phyloP scores from a whole-genome alignment of 2,888 invertebrate species.

The Aphodius granarius region DNA sequence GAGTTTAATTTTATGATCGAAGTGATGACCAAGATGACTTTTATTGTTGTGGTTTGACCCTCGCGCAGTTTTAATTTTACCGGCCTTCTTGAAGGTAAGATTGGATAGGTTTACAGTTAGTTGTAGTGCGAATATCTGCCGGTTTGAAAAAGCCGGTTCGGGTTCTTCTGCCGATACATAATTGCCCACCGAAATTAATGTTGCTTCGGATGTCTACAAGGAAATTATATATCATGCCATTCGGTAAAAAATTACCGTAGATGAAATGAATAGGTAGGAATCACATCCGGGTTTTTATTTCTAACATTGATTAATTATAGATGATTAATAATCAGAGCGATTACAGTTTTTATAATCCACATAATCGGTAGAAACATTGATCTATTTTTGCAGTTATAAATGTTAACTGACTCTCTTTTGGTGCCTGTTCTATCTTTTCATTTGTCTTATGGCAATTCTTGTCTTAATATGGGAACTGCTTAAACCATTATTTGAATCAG shows the following conservation, averaged over 20 bases:
- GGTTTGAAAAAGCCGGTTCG: not conserved
- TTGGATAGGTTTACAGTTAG: not conserved
- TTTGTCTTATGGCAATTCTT: too few relatives aligned
- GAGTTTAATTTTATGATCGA: not conserved
- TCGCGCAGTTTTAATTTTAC: not conserved
- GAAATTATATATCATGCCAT: not conserved
- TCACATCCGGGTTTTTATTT: not conserved
- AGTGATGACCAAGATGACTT: not conserved
- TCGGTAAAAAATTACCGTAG: not conserved
- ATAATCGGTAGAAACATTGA: too few relatives aligned
- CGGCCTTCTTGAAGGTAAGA: not conserved
- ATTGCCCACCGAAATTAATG: not conserved
- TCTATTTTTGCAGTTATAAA: too few relatives aligned
- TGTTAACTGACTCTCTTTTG: too few relatives aligned
- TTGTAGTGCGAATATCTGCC: not conserved
- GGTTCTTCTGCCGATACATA: not conserved
- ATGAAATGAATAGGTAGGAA: not conserved
- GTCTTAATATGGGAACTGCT: too few relatives aligned
- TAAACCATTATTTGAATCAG: too few relatives aligned
- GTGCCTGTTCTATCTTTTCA: too few relatives aligned
- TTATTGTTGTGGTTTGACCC: constrained; percentile 3
- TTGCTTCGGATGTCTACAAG: not conserved
- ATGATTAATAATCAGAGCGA: not conserved
- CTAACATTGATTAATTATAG: not conserved
- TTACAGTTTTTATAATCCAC: too few relatives aligned